Base-by-base conservation (phyloP, 1,140 invertebrate species). In the Philopotamus ludificatus region DNA sequence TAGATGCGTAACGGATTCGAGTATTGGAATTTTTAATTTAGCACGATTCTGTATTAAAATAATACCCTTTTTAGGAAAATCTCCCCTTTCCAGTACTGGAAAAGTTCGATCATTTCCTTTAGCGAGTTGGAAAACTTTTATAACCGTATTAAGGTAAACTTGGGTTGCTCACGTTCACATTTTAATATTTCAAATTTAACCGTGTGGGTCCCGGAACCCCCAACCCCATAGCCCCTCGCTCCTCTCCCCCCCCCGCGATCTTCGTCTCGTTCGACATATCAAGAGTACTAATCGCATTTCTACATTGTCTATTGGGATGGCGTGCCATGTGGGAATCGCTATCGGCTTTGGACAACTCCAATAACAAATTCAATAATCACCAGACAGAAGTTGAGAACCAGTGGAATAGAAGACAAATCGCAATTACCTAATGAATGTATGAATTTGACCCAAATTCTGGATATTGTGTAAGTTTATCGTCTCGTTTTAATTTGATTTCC, bases 61-160 rank as follows among this genome's bases (percentile, higher is more conserved):
- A 60, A 60, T 60, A 60, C 41, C 57, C 21, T 60, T 60, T 60
- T 60, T 60, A 60, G 57, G 42, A 23, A 34, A 55, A 23, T 28
- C 45, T 23, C 63, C 23, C n/a, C n/a, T n/a, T n/a, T n/a, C n/a
- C n/a, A n/a, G n/a, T n/a, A n/a, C n/a, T n/a, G n/a, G n/a, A n/a
- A 41, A 58, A 63, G 53, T 68, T 68, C 58, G 58, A 65, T 65
- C 66, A 65, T 61, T 58, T 63, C 51, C 62, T 61, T 61, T 60
- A 44, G 25, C 45, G 39, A 10, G 22, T 34, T 34, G 49, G 51
- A 44, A n/a, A 68, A 68, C 66, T 68, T 61, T 65, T 65, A 62
- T 68, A 68, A 68, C 66, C 62, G 57, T 64, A 68, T 68, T 68
- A 68, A 60, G 57, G 44, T 62, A 55, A 68, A 68, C 62, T 68